Conservation (phyloP, 1,140 invertebrate genomes). For the Drosophila rufa region DNA sequence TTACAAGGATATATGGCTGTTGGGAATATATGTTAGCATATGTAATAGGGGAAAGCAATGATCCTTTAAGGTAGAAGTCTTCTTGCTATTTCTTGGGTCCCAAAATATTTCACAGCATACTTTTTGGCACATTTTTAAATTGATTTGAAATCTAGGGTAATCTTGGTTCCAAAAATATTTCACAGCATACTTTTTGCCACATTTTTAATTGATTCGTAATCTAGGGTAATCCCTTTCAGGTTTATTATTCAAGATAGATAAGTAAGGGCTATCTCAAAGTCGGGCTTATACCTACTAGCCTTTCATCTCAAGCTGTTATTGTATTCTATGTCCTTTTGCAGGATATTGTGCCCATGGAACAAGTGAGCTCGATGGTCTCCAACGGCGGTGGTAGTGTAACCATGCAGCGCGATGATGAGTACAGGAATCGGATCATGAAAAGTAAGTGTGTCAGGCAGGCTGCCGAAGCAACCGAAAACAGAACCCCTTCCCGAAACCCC, state of each 20-base stretch:
- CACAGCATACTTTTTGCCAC: not conserved
- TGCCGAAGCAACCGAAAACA: constrained; percentile 36
- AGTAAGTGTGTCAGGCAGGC: constrained; percentile 77
- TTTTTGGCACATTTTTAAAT: not conserved
- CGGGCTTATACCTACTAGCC: not conserved
- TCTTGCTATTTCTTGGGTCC: not conserved
- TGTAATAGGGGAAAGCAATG: constrained; percentile 1
- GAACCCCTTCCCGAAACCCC: constrained; percentile 12
- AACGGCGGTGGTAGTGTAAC: constrained; percentile 82
- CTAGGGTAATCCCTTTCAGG: not conserved
- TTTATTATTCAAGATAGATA: not conserved
- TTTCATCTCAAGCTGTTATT: constrained; percentile 1
- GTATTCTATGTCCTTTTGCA: constrained; percentile 52
- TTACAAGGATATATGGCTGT: constrained; percentile 8
- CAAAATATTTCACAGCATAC: not conserved
- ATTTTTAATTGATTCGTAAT: not conserved
- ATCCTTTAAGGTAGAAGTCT: too few relatives aligned
- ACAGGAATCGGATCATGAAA: constrained; percentile 85
- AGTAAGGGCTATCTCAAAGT: not conserved
- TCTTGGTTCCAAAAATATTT: too few relatives aligned
- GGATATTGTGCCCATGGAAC: constrained; percentile 85
- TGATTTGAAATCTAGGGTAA: too few relatives aligned
- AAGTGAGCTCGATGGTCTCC: constrained; percentile 85
- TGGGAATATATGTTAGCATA: not conserved
- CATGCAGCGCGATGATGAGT: constrained; percentile 85